These are phyloP conservation scores for Drosophila kikkawai DNA, from an alignment of 1,140 invertebrate genomes.

Conservation along the genomic window DNA sequence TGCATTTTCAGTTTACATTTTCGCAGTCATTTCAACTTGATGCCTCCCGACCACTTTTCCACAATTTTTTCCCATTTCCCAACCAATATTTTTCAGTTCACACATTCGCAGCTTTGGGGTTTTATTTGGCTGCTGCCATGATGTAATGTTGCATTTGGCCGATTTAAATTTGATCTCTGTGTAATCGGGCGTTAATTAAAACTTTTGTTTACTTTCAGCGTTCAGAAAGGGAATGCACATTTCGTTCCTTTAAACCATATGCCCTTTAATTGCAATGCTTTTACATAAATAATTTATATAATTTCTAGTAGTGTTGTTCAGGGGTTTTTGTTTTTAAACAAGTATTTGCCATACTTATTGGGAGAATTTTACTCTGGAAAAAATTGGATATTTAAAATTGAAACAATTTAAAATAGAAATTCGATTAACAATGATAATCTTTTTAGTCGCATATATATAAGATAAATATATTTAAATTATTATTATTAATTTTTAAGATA, in stretches of 20 bases:
- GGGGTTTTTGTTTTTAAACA: background rate
- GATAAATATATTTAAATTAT: no score
- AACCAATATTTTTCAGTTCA: slow-evolving; percentile 8
- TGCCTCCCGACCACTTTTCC: slow-evolving; percentile 6
- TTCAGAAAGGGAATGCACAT: background rate
- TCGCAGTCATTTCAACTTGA: slow-evolving; percentile 53
- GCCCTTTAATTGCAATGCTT: background rate
- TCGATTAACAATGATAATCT: no score
- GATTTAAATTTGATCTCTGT: slow-evolving; percentile 35
- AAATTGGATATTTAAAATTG: no score
- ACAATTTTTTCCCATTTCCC: slow-evolving; percentile 6
- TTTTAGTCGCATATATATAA: no score
- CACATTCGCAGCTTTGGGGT: slow-evolving; percentile 30
- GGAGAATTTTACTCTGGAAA: no score
- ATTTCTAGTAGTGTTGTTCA: background rate
- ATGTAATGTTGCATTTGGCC: slow-evolving; percentile 22
- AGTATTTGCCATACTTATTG: no score
- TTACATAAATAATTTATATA: background rate
- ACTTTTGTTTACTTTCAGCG: background rate
- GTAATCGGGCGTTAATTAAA: slow-evolving; percentile 37
- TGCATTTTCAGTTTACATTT: slow-evolving; percentile 66
- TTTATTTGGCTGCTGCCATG: background rate
- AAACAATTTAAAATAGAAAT: no score
- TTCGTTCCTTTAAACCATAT: background rate
- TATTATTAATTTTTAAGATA: no score